These are phyloP conservation scores for Lateolabrax maculatus DNA, from an alignment of 2,797 vertebrate genomes.

Conservation along the genomic window DNA sequence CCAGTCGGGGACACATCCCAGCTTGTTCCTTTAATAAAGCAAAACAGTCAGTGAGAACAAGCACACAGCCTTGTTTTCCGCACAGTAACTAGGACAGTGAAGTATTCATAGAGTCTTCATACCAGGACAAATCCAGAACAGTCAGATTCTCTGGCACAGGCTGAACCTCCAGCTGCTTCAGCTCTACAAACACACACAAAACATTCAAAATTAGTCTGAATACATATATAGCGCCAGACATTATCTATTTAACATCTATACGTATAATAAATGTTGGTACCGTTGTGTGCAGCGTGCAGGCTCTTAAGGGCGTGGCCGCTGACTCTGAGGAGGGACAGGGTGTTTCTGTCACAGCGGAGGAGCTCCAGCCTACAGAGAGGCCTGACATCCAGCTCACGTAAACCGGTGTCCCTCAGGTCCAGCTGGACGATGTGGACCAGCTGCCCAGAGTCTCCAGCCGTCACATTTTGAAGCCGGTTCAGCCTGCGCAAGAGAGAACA, in stretches of 20 bases:
- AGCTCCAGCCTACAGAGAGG: constrained; percentile 91
- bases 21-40: constrained; percentile 87
- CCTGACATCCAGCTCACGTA: constrained; percentile 89
- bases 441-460: constrained; percentile 85
- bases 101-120: constrained; percentile 58
- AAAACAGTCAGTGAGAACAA: constrained; percentile 32
- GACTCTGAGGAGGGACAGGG: constrained; percentile 87
- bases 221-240: not conserved
- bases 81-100: constrained; percentile 29
- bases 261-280: constrained; percentile 71
- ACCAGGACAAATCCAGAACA: constrained; percentile 95
- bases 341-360: constrained; percentile 96
- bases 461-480: constrained; percentile 89
- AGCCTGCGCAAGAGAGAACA: constrained; percentile 80
- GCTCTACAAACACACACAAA: constrained; percentile 82
- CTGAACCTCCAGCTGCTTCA: constrained; percentile 91
- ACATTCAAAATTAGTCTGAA: not conserved
- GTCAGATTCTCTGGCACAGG: constrained; percentile 91
- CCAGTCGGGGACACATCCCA: constrained; percentile 92
- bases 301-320: constrained; percentile 91
- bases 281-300: constrained; percentile 91
- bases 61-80: not conserved
- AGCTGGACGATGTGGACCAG: constrained; percentile 92
- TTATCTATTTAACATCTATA: not conserved
- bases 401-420: constrained; percentile 93